Conservation (phyloP, 2,113 vertebrate genomes). For the Dascyllus trimaculatus region DNA sequence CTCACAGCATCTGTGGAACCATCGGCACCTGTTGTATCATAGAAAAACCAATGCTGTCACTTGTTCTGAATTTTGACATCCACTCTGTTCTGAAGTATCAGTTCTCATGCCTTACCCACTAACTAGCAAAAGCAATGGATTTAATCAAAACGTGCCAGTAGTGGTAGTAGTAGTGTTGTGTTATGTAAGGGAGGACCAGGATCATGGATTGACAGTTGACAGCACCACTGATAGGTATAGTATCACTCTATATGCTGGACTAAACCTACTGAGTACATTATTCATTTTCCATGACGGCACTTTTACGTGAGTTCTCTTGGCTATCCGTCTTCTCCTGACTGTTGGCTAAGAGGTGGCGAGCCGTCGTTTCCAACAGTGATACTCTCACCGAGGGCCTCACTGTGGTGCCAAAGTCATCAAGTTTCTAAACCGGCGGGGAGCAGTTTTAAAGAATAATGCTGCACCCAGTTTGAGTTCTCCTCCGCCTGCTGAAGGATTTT, state of each 20-base stretch:
- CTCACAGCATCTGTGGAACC: no score
- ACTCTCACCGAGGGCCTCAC: constrained; percentile 16
- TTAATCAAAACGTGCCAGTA: no score
- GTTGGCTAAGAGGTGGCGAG: neutral
- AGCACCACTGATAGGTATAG: neutral
- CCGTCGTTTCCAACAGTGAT: neutral
- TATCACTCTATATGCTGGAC: neutral
- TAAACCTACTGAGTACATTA: constrained; percentile 3
- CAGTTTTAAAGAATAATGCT: constrained; percentile 49
- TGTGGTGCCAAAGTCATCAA: constrained; percentile 46
- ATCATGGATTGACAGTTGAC: neutral
- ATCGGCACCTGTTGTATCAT: no score
- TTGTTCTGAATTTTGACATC: no score
- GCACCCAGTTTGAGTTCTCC: constrained; percentile 26
- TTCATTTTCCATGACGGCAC: constrained; percentile 15
- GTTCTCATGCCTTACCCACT: no score
- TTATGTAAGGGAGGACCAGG: no score
- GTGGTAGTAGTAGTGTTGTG: neutral
- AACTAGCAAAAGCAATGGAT: no score
- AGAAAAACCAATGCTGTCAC: no score
- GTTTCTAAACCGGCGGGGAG: constrained; percentile 40
- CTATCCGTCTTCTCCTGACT: constrained; percentile 5
- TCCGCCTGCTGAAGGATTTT: neutral
- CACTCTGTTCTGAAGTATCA: no score
- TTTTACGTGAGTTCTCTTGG: neutral